phyloP scores from a whole-genome alignment of 2,113 vertebrate species.

The Scortum barcoo region DNA sequence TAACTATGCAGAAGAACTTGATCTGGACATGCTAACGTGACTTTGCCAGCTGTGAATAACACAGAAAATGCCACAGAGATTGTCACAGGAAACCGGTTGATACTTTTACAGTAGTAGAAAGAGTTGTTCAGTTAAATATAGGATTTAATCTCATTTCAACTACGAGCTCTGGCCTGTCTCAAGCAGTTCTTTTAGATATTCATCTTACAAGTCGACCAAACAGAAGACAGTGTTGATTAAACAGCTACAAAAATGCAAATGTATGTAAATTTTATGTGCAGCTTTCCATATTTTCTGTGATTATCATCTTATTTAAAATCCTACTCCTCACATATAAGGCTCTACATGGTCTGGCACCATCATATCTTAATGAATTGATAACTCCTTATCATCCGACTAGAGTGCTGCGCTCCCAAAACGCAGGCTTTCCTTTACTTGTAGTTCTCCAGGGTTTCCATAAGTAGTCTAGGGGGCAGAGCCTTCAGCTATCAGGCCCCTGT shows the following conservation, averaged over 20 bases:
- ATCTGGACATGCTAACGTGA: neutral
- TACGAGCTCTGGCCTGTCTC: constrained; percentile 1
- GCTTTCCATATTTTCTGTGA: neutral
- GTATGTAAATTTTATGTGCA: neutral
- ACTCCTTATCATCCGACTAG: no score
- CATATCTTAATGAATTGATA: no score
- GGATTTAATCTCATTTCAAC: constrained; percentile 24
- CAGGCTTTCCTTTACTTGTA: no score
- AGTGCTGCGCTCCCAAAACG: no score
- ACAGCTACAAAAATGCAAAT: neutral
- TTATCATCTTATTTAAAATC: neutral
- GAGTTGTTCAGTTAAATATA: constrained; percentile 14
- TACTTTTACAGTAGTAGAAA: constrained; percentile 14
- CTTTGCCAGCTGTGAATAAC: constrained; percentile 27
- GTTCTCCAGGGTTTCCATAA: no score
- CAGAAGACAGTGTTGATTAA: neutral
- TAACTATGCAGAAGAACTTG: neutral
- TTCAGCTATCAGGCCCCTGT: no score
- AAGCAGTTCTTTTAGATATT: constrained; percentile 1
- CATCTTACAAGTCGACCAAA: neutral
- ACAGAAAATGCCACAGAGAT: neutral
- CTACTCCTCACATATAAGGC: no score
- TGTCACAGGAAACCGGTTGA: neutral
- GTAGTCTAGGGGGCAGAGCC: no score
- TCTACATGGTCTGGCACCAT: no score